A percentile compares a stretch with the other conserved stretches of the same genome.
phyloP scores from a whole-genome alignment of 2,113 vertebrate species.

The Paracanthobrama guichenoti region DNA sequence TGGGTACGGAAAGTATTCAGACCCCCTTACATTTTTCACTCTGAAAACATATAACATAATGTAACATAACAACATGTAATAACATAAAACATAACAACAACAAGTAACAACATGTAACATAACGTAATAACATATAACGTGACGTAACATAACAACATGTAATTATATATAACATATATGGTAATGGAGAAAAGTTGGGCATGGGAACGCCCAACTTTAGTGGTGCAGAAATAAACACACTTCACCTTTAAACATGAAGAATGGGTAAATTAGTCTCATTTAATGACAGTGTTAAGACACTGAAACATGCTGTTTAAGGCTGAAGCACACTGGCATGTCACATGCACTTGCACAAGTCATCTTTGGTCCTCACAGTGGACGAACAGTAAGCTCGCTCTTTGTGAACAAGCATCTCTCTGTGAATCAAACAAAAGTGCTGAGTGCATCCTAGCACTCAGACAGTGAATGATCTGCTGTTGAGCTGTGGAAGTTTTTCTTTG shows the following conservation, averaged over 20 bases:
- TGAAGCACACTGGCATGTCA: slow-evolving; percentile 13
- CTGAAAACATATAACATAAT: no score
- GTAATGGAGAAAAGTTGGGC: background rate
- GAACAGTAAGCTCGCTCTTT: background rate
- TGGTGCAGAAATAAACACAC: background rate
- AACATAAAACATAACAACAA: no score
- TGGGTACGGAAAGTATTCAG: no score
- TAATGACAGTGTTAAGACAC: background rate
- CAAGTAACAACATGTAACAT: no score
- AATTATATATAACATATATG: no score
- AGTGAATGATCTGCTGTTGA: slow-evolving; percentile 30
- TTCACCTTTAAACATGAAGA: background rate
- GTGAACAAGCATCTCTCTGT: slow-evolving; percentile 34
- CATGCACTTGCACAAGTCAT: slow-evolving; percentile 21
- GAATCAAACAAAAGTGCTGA: slow-evolving; percentile 37
- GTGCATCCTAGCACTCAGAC: slow-evolving; percentile 43
- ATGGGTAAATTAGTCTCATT: background rate
- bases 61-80: no score
- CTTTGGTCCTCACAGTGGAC: background rate
- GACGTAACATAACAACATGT: no score
- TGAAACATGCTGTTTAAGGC: background rate
- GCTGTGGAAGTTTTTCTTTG: slow-evolving; percentile 9
- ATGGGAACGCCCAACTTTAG: background rate
- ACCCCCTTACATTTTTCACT: no score
- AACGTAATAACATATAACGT: no score